Conservation (phyloP, 2,797 vertebrate species). For the Poecilia picta region DNA sequence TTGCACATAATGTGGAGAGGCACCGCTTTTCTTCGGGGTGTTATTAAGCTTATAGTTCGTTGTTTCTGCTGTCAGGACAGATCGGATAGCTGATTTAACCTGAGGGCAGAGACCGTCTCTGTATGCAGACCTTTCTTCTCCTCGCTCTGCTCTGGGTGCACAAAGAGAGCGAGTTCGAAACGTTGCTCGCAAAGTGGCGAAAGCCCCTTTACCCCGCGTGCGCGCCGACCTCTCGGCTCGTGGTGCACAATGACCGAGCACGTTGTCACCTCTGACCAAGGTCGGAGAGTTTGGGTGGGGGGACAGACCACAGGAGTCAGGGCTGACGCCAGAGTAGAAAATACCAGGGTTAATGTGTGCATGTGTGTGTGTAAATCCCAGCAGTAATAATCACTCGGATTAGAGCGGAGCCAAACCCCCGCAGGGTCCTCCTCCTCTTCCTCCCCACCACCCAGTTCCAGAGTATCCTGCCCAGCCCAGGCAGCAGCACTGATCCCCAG, state of each 20-base stretch:
- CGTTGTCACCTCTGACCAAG: conserved; percentile 73
- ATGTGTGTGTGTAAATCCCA: conserved; percentile 65
- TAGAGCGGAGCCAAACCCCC: conserved; percentile 79
- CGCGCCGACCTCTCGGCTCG: conserved; percentile 61
- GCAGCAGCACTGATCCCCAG: conserved; percentile 58
- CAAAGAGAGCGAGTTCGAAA: conserved; percentile 11
- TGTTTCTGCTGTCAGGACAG: conserved; percentile 53
- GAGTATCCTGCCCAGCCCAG: conserved; percentile 44
- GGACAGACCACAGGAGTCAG: conserved; percentile 51
- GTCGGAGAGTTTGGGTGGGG: conserved; percentile 6
- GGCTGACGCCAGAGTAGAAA: conserved; percentile 71
- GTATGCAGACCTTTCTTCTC: conserved; percentile 24
- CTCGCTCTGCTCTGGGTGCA: conserved; percentile 32
- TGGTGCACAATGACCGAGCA: conserved; percentile 53
- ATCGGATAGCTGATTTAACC: conserved; percentile 50
- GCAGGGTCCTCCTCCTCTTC: conserved; percentile 52
- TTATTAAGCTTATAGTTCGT: conserved; percentile 57
- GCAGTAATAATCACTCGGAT: conserved; percentile 80
- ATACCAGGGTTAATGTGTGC: conserved; percentile 65
- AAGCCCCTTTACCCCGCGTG: conserved; percentile 66
- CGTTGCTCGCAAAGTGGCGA: conserved; percentile 59
- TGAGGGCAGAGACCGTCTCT: conserved; percentile 33
- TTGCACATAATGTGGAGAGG: conserved; percentile 40
- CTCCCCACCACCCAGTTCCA: background rate
- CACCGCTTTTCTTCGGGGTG: conserved; percentile 55